phyloP scores from a whole-genome alignment of 2,888 invertebrate genomes.

The Syrphus vitripennis region DNA sequence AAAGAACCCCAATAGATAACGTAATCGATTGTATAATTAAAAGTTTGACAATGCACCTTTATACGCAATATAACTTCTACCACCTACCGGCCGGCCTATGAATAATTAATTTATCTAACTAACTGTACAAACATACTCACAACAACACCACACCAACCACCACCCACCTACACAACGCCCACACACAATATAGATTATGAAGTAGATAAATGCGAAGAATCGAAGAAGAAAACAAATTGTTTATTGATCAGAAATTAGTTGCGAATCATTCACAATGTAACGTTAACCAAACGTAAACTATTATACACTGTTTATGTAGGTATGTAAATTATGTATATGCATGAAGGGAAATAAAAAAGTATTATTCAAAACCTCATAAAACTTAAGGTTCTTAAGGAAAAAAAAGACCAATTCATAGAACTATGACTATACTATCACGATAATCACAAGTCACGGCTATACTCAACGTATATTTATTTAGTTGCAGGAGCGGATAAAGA shows the following conservation, averaged over 20 bases:
- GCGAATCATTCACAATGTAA: constrained; percentile 9
- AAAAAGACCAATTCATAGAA: constrained; percentile 9
- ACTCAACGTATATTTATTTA: neutral
- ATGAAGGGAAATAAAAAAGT: neutral
- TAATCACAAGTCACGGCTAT: neutral
- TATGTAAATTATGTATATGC: neutral
- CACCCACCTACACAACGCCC: neutral
- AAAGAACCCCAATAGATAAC: constrained; percentile 21
- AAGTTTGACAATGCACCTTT: constrained; percentile 58
- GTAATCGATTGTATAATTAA: constrained; percentile 65
- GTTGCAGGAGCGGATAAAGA: neutral
- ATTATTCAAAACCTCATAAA: neutral
- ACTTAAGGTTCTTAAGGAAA: neutral
- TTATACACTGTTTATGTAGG: too few species aligned
- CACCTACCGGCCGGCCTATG: constrained; percentile 28
- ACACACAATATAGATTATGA: neutral
- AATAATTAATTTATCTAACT: constrained; percentile 53
- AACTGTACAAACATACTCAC: neutral
- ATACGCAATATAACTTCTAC: constrained; percentile 38
- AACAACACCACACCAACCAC: neutral
- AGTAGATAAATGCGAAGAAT: neutral
- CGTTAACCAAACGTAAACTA: neutral
- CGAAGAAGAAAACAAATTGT: neutral
- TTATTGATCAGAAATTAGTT: constrained; percentile 35
- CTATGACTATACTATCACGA: neutral